Conservation (phyloP, 2,888 invertebrate genomes). For the Meliscaeva auricollis region DNA sequence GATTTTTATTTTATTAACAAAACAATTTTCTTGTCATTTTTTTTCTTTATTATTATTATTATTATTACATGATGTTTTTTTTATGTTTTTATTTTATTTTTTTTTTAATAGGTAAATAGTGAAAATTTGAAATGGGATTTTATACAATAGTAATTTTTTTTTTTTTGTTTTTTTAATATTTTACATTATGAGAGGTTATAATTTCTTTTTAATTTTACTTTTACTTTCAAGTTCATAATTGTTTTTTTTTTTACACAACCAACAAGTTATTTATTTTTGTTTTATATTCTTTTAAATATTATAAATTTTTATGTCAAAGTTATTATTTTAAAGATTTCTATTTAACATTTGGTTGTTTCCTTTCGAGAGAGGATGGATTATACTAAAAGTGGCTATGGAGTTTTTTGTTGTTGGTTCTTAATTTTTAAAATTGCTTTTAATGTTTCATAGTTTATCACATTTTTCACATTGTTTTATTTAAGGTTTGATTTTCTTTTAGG, state of each 20-base stretch:
- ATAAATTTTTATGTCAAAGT: conserved; percentile 8
- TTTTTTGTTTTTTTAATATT: conserved; percentile 40
- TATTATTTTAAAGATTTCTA: neutral
- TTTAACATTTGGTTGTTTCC: conserved; percentile 6
- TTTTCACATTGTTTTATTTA: too few species aligned
- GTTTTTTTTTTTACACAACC: conserved; percentile 60
- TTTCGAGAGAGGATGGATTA: neutral
- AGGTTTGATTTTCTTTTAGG: too few species aligned
- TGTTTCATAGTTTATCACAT: too few species aligned
- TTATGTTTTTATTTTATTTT: conserved; percentile 42
- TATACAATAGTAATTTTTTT: conserved; percentile 62
- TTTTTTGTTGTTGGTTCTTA: neutral
- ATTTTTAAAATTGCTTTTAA: conserved; percentile 17
- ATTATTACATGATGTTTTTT: conserved; percentile 58
- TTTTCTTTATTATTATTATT: conserved; percentile 52
- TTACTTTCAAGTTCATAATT: conserved; percentile 38
- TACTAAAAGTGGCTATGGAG: neutral
- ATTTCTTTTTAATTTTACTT: conserved; percentile 40
- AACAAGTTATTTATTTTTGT: conserved; percentile 61
- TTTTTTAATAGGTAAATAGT: conserved; percentile 66
- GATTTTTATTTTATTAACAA: conserved; percentile 74
- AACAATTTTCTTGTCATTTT: conserved; percentile 64
- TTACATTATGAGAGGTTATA: conserved; percentile 68
- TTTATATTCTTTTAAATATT: conserved; percentile 10
- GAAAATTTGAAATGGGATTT: conserved; percentile 75